Base-by-base conservation (phyloP, 2,113 vertebrate species). In the Amia ocellicauda region DNA sequence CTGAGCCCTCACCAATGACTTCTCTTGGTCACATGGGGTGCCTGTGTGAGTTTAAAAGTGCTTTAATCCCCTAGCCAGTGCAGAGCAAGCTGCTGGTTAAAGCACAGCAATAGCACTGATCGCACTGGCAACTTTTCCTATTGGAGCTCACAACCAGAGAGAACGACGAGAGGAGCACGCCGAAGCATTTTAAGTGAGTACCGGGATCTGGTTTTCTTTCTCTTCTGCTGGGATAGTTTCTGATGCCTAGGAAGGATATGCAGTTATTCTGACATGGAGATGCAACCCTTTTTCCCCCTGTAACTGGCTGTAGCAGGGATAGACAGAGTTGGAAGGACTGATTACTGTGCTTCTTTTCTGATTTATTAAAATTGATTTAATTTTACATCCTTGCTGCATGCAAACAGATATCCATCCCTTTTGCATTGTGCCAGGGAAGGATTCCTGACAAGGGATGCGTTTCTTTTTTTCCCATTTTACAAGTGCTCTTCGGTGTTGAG, bases 11-110 rank as follows among this genome's bases (percentile, higher is more conserved):
- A 24, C 65, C 53, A 81, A 66, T 84, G 85, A 80, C 82, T 87
- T 85, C 72, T 83, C 67, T 78, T 88, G 86, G 87, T 90, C 88
- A 90, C 87, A 90, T 89, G 88, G 87, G 87, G 81, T 81, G 84
- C 81, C 74, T 67, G 72, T 85, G 87, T 77, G 81, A 88, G 87
- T 88, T 90, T 90, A 89, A 90, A 90, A 88, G 85, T 86, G 85
- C 84, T 83, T 83, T 77, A 57, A 78, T 85, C 73, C 73, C 81
- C 85, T 81, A 82, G 72, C 81, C 87, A 79, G 79, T 81, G 84
- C 83, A 87, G 81, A 85, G 85, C 74, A 73, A 86, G 87, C 79
- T 84, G 66, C 82, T 74, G 83, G 83, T 74, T 69, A 78, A 83
- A 79, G 74, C 78, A 71, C 82, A 79, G 58, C 58, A 24, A 23